Conservation (phyloP, 2,113 vertebrate species). For the Atherinomorus stipes region DNA sequence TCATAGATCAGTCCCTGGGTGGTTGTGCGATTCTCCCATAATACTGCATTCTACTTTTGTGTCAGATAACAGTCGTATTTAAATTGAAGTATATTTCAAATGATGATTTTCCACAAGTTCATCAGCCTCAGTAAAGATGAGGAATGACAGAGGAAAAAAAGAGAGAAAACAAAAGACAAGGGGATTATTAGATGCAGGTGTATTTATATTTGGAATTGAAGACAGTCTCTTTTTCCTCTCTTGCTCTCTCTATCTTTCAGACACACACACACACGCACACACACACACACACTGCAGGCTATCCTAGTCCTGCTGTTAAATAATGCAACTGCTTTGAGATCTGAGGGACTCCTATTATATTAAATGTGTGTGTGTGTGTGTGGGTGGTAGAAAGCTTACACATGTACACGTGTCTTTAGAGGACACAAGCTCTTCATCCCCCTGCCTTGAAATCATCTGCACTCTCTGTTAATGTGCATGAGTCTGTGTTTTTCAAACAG, state of each 20-base stretch:
- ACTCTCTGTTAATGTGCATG: slow-evolving; percentile 16
- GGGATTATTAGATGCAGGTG: slow-evolving; percentile 72
- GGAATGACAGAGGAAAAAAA: slow-evolving; percentile 17
- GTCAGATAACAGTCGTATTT: slow-evolving; percentile 28
- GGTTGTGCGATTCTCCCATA: background rate
- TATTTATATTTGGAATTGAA: slow-evolving; percentile 73
- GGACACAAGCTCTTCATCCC: slow-evolving; percentile 16
- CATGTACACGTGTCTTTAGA: slow-evolving; percentile 36
- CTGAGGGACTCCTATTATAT: slow-evolving; percentile 71
- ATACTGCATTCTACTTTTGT: slow-evolving; percentile 22
- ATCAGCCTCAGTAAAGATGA: slow-evolving; percentile 31
- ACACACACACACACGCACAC: slow-evolving; percentile 36
- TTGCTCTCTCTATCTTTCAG: background rate
- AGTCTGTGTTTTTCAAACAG: slow-evolving; percentile 7
- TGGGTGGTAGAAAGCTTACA: slow-evolving; percentile 15
- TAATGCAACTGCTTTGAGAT: slow-evolving; percentile 77
- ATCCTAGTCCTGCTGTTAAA: slow-evolving; percentile 75
- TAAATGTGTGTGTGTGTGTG: slow-evolving; percentile 31
- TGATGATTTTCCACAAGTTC: slow-evolving; percentile 11
- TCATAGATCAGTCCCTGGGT: background rate
- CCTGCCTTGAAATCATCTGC: background rate
- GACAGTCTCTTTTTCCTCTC: background rate
- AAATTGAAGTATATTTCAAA: slow-evolving; percentile 32
- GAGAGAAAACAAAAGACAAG: slow-evolving; percentile 30
- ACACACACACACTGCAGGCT: slow-evolving; percentile 58